Evolutionary conservation across 2,888 invertebrate species (phyloP).

Genomic region (Arge pagana): DNA sequence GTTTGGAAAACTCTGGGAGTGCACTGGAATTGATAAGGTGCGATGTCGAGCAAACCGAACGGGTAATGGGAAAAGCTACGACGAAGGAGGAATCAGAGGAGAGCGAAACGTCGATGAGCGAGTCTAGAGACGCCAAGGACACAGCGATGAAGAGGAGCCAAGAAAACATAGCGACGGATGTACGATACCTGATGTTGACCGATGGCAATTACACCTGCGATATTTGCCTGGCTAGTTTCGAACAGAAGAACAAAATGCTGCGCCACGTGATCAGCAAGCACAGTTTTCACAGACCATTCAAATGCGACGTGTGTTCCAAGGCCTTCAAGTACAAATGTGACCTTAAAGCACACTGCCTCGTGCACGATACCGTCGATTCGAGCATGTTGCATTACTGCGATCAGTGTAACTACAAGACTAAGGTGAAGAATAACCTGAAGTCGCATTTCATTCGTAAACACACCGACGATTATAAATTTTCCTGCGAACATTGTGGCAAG

Average conservation of each 20-base stretch:
- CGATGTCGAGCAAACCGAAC: background rate
- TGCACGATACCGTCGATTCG: constrained; percentile 34
- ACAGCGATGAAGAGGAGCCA: too few species aligned
- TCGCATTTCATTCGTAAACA: constrained; percentile 41
- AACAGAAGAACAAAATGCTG: constrained; percentile 41
- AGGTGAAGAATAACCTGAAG: constrained; percentile 42
- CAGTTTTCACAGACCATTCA: constrained; percentile 41
- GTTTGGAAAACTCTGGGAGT: background rate
- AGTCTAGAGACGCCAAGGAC: too few species aligned
- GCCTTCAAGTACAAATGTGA: constrained; percentile 45
- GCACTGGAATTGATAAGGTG: background rate
- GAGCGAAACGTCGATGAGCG: background rate
- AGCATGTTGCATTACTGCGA: constrained; percentile 39
- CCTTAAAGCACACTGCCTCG: constrained; percentile 37
- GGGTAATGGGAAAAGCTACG: background rate
- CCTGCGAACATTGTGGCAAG: constrained; percentile 44
- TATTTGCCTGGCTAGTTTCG: constrained; percentile 33
- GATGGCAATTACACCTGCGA: constrained; percentile 37
- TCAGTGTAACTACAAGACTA: constrained; percentile 43
- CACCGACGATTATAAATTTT: constrained; percentile 42
- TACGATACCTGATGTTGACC: constrained; percentile 32
- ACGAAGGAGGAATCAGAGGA: background rate
- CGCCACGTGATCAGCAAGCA: constrained; percentile 44
- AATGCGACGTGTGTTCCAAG: constrained; percentile 38
- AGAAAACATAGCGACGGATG: too few species aligned